Evolutionary conservation across 1,140 invertebrate species (phyloP), one percentile per base, ranked within the genome.

Genomic region (Plodia interpunctella): DNA sequence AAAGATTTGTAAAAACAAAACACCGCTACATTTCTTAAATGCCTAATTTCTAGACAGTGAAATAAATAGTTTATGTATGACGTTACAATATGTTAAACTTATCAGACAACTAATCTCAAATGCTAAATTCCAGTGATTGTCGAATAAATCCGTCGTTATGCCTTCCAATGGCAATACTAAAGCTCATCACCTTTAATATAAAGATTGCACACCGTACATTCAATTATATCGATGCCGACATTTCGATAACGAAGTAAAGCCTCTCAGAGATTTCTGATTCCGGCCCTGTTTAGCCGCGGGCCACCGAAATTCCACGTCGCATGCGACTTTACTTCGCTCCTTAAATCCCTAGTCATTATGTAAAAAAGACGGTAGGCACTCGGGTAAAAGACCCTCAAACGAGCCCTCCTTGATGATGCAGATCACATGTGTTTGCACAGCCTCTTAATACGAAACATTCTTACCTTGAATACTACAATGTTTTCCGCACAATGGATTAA

Each of bases 261-360:
- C 38, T 44, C 10, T 44, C 38, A 18, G 10, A 58, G 32, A 20
- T 55, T 19, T 59, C 53, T 44, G 57, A 72, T 65, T 81, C 63
- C 76, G 68, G 32, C 69, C 70, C 73, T 70, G 74, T 62, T 17
- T 44, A 54, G 77, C 77, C 76, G 59, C 72, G 69, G 77, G 77
- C 79, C 78, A 82, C 77, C 75, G 68, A 82, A 81, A 80, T 80
- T 78, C 73, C 68, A 62, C 70, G 64, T 67, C 63, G 32, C 62
- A 68, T 54, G 66, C 60, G 59, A 55, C 57, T 59, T 66, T 64
- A 68, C 63, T 65, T 62, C 38, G 63, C 15, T 25, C 28, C 52
- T 60, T 62, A 59, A 64, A 65, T 69, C 56, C 60, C 52, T 51
- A 53, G 66, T 76, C 65, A 72, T 78, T 76, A 71, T 68, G 63